Percentiles rank a stretch among this genome's conserved stretches.
Evolutionary conservation across 2,797 vertebrate species (phyloP).

Genomic region (Selene dorsalis): DNA sequence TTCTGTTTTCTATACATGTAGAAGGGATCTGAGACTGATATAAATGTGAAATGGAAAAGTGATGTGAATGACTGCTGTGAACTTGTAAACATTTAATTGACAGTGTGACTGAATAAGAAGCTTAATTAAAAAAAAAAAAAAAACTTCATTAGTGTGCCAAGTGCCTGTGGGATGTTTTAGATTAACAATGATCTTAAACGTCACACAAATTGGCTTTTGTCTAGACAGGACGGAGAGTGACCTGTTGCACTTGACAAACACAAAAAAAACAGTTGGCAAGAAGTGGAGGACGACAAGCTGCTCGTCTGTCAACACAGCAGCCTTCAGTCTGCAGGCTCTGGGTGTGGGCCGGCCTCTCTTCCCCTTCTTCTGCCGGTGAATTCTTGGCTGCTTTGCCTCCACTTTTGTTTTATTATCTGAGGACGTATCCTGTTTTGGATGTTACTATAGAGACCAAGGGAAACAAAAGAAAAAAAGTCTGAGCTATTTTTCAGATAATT

Average conservation of each 20-base stretch:
- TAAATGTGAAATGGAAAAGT: constrained; percentile 22
- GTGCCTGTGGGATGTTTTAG: constrained; percentile 26
- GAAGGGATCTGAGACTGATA: constrained; percentile 4
- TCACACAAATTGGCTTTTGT: constrained; percentile 19
- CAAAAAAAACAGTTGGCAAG: constrained; percentile 23
- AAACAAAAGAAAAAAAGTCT: constrained; percentile 74
- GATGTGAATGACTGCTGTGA: constrained; percentile 13
- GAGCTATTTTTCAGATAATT: constrained; percentile 67
- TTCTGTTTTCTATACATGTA: neutral
- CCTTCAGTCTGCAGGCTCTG: constrained; percentile 35
- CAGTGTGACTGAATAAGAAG: constrained; percentile 13
- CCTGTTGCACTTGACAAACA: constrained; percentile 41
- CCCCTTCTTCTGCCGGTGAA: constrained; percentile 61
- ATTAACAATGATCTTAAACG: constrained; percentile 31
- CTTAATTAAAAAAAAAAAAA: neutral
- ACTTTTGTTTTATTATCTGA: constrained; percentile 82
- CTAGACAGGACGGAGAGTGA: constrained; percentile 28
- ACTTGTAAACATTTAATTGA: constrained; percentile 45
- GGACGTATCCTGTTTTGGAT: constrained; percentile 82
- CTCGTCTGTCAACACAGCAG: constrained; percentile 46
- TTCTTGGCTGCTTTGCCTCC: constrained; percentile 70
- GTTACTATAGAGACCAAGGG: constrained; percentile 72
- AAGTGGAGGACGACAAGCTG: constrained; percentile 3
- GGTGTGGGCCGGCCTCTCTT: constrained; percentile 57
- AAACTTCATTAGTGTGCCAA: constrained; percentile 13